Conservation (phyloP, 1,140 invertebrate genomes). For the Heliconius himera region DNA sequence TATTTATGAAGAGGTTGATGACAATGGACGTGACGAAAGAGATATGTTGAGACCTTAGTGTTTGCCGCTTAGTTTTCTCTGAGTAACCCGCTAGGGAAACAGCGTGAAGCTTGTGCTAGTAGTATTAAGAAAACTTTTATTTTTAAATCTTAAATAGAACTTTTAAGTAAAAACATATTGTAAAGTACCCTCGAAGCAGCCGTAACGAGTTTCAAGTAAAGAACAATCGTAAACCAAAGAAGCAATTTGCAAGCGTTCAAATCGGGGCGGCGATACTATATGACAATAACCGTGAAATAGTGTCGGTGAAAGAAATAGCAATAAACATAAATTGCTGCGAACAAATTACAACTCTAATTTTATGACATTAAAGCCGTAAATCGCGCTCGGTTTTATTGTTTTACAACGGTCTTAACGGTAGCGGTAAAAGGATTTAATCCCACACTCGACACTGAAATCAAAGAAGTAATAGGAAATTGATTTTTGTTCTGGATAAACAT, state of each 20-base stretch:
- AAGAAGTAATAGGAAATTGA: constrained; percentile 42
- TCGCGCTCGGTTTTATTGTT: constrained; percentile 63
- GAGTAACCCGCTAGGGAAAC: no score
- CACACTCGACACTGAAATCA: constrained; percentile 33
- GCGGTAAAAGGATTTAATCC: constrained; percentile 58
- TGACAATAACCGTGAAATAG: constrained; percentile 73
- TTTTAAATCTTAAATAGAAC: no score
- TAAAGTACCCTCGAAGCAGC: background rate
- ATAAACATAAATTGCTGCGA: constrained; percentile 64
- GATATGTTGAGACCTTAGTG: no score
- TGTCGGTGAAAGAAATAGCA: constrained; percentile 55
- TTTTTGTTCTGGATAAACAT: constrained; percentile 28
- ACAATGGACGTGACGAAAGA: no score
- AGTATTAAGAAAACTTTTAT: no score
- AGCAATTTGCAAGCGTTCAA: constrained; percentile 65
- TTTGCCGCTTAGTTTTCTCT: no score
- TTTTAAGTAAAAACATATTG: background rate
- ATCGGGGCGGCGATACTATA: constrained; percentile 45
- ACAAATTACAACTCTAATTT: constrained; percentile 78
- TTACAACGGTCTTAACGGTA: constrained; percentile 68
- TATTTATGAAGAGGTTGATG: no score
- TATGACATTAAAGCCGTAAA: constrained; percentile 72
- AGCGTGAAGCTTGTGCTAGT: no score
- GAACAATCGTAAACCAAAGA: constrained; percentile 56
- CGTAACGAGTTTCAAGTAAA: background rate